phyloP scores from a whole-genome alignment of 2,113 vertebrate genomes.

The Taurulus bubalis region DNA sequence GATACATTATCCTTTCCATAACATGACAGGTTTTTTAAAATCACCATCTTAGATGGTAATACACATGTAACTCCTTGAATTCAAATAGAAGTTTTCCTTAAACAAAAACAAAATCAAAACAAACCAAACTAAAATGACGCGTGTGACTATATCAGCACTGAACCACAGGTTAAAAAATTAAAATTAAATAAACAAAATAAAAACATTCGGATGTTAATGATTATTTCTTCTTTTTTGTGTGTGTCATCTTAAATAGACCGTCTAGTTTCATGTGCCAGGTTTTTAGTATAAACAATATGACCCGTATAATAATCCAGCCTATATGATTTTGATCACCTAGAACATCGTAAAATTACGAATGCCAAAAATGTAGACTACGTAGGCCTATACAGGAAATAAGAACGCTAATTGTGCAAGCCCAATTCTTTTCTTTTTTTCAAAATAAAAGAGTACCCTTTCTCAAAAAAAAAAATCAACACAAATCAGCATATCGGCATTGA shows the following conservation, averaged over 20 bases:
- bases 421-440: constrained; percentile 68
- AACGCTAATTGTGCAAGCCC: constrained; percentile 87
- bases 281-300: constrained; percentile 81
- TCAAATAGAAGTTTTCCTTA: constrained; percentile 90
- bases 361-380: constrained; percentile 64
- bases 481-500: constrained; percentile 88
- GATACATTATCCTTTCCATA: constrained; percentile 90
- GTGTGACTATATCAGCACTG: constrained; percentile 89
- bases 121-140: constrained; percentile 66
- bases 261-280: constrained; percentile 75
- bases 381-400: constrained; percentile 78
- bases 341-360: constrained; percentile 68
- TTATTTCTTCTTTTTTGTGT: constrained; percentile 42
- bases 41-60: constrained; percentile 86
- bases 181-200: constrained; percentile 55
- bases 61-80: constrained; percentile 91
- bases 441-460: constrained; percentile 75
- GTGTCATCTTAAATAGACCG: constrained; percentile 77
- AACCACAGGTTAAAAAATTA: constrained; percentile 87
- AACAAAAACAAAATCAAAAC: constrained; percentile 71
- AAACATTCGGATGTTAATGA: constrained; percentile 67
- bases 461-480: constrained; percentile 80
- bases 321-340: constrained; percentile 69
- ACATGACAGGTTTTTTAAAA: constrained; percentile 89
- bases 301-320: constrained; percentile 82